Percentiles rank a stretch among this genome's conserved stretches.
Conservation (phyloP, 2,113 vertebrate genomes). For the Paraplagusia blochii region DNA sequence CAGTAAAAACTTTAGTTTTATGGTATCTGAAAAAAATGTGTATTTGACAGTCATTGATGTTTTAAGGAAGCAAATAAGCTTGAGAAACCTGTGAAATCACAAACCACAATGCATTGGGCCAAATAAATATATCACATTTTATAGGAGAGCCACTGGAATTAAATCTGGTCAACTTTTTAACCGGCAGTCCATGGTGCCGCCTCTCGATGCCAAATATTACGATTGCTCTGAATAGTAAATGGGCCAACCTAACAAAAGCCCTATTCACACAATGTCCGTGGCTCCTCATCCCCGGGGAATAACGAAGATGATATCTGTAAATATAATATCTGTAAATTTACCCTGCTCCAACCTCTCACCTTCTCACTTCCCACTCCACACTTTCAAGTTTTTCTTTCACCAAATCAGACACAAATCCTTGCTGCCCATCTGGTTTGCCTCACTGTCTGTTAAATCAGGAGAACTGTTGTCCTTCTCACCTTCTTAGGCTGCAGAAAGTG, state of each 20-base stretch:
- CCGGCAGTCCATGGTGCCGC: neutral
- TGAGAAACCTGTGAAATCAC: neutral
- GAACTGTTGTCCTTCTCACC: slow-evolving; percentile 44
- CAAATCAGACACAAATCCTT: slow-evolving; percentile 38
- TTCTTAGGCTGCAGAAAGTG: slow-evolving; percentile 22
- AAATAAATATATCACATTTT: neutral
- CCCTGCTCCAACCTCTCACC: neutral
- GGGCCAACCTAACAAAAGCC: slow-evolving; percentile 30
- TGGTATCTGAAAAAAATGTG: neutral
- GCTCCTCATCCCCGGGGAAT: slow-evolving; percentile 18
- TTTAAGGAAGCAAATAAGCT: neutral
- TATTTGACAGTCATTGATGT: neutral
- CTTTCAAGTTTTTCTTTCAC: slow-evolving; percentile 4
- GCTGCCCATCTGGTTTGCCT: slow-evolving; percentile 63
- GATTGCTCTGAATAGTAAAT: slow-evolving; percentile 22
- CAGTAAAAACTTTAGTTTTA: too few relatives aligned
- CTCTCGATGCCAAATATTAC: slow-evolving; percentile 17
- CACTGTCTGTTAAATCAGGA: slow-evolving; percentile 46
- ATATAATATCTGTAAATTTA: slow-evolving; percentile 42
- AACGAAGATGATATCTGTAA: slow-evolving; percentile 43
- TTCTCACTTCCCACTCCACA: slow-evolving; percentile 8
- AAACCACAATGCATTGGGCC: neutral
- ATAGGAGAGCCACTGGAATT: neutral
- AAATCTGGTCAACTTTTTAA: slow-evolving; percentile 8
- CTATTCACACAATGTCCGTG: slow-evolving; percentile 30